Conservation (phyloP, 30 jellyfish, hydroid and myxozoan species). For the Cassiopea xamachana region DNA sequence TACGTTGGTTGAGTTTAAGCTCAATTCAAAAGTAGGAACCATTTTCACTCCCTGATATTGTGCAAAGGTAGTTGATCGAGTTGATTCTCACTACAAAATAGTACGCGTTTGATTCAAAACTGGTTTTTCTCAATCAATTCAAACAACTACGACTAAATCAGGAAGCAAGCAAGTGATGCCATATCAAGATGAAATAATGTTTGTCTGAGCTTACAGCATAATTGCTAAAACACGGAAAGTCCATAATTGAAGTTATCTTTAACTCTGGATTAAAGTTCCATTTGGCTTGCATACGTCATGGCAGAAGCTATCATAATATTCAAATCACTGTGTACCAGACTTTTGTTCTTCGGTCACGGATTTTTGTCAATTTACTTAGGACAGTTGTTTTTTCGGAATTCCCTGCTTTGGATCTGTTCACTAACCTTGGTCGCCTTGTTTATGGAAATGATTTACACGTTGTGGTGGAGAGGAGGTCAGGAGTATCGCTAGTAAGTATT, state of each 20-base stretch:
- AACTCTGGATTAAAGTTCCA: too few species aligned
- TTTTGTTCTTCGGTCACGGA: slow-evolving; percentile 78
- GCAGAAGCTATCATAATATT: slow-evolving; percentile 54
- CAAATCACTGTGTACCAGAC: slow-evolving; percentile 71
- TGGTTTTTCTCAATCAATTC: too few species aligned
- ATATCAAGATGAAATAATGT: too few species aligned
- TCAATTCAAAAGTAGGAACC: not conserved
- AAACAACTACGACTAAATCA: too few species aligned
- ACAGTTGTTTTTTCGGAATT: slow-evolving; percentile 32
- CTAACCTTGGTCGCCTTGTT: slow-evolving; percentile 63
- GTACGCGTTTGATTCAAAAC: too few species aligned
- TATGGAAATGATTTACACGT: slow-evolving; percentile 75
- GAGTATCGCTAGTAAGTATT: slow-evolving; percentile 81
- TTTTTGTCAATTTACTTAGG: slow-evolving; percentile 56
- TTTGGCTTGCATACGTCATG: slow-evolving; percentile 7
- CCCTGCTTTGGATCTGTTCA: slow-evolving; percentile 56
- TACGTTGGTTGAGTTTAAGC: not conserved
- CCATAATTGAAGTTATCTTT: too few species aligned
- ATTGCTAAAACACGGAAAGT: too few species aligned
- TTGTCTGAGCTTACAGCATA: too few species aligned
- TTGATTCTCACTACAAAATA: too few species aligned
- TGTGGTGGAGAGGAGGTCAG: slow-evolving; percentile 73
- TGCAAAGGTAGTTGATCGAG: not conserved
- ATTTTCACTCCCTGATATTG: not conserved
- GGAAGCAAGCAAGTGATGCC: too few species aligned